These are phyloP conservation scores for Eurystomus glaucurus DNA, from an alignment of 2,797 vertebrate species.

Conservation along the genomic window DNA sequence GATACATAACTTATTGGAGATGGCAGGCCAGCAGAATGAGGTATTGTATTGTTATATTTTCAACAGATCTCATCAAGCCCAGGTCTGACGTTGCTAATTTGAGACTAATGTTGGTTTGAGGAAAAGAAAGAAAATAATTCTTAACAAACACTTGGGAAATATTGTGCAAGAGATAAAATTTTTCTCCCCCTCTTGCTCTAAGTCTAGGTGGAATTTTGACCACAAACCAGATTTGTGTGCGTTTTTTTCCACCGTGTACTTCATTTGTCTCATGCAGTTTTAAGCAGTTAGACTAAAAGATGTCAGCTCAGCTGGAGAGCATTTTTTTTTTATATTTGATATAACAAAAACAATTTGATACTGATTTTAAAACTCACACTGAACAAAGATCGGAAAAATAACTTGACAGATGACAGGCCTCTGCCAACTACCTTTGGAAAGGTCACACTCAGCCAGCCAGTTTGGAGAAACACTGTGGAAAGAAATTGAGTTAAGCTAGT, in stretches of 20 bases:
- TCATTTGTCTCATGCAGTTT: neutral
- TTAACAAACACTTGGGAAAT: neutral
- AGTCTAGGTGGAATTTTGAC: neutral
- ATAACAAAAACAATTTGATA: neutral
- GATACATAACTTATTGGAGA: neutral
- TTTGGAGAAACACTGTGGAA: neutral
- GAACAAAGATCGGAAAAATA: constrained; percentile 43
- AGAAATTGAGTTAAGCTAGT: neutral
- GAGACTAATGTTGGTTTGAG: neutral
- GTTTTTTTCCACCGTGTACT: neutral
- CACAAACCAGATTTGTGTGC: neutral
- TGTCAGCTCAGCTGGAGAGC: neutral
- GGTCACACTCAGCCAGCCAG: neutral
- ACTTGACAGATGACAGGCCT: neutral
- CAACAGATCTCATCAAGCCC: neutral
- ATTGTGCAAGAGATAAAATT: neutral
- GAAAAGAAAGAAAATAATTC: neutral
- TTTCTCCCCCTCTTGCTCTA: neutral
- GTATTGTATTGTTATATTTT: neutral
- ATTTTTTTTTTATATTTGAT: neutral
- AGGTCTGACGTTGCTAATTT: neutral
- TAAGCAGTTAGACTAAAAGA: neutral
- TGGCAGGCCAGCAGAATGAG: neutral
- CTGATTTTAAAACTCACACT: constrained; percentile 23
- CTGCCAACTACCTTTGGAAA: constrained; percentile 49